Base-by-base conservation (phyloP, 2,797 vertebrate species). In the Garrulus glandarius region DNA sequence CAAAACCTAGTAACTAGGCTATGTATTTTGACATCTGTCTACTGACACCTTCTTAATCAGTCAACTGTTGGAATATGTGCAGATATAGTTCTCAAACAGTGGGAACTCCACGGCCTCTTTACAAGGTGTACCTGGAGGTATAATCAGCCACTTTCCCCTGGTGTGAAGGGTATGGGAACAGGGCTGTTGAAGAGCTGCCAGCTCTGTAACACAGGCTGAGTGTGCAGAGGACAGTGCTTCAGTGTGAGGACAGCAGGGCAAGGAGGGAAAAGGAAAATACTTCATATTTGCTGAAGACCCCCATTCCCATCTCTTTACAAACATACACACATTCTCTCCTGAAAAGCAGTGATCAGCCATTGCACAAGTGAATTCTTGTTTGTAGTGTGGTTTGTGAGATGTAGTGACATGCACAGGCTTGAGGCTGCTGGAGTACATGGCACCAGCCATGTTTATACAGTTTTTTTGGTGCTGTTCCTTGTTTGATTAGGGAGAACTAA, bases 1-100 rank as follows among this genome's bases (percentile, higher is more conserved):
- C 65, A 84, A 96, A 91, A 49, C 50, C n/a, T 29, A 55, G 81
- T 68, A 87, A 89, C 29, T 59, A 82, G 76, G 69, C 43, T 27
- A 29, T 17, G 27, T 34, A 56, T 89, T 91, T 69, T 93, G 81
- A 92, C 75, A 50, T 61, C 75, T 12, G 14, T 83, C 64, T 87
- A 53, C 68, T 71, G 68, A 47, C 57, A 75, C 53, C n/a, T 79
- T 68, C 70, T 65, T 83, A 63, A 77, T 77, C 92, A 85, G 60
- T 57, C 64, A 83, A 27, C n/a, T 91, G 15, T 37, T 83, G 74
- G 50, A 84, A 72, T 88, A 44, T 19, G 49, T 65, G 30, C 69
- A 86, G 57, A 53, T 84, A 61, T 10, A 0, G 0, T 32, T 77
- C 81, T 84, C 46, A 74, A 77, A 80, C 88, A 68, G 50, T 17